Percentiles rank a stretch among this genome's conserved stretches.
phyloP scores from a whole-genome alignment of 2,113 vertebrate species.

The Shinisaurus crocodilurus region DNA sequence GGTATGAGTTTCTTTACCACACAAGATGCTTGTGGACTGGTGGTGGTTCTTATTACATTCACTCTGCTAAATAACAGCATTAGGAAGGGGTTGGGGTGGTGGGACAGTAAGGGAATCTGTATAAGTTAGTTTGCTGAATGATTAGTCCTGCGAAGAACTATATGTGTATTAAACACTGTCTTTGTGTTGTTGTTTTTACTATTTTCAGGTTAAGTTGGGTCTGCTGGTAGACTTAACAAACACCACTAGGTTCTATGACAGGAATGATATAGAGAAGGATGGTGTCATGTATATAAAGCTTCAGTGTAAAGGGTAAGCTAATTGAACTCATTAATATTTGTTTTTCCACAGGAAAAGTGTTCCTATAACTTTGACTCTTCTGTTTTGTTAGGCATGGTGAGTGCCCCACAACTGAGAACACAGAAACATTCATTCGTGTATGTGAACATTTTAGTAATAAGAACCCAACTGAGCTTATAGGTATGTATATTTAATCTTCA shows the following conservation, averaged over 20 bases:
- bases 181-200: conserved; percentile 51
- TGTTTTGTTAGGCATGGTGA: conserved; percentile 88
- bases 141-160: conserved; percentile 50
- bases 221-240: conserved; percentile 96
- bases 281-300: conserved; percentile 95
- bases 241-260: conserved; percentile 95
- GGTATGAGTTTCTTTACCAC: neutral
- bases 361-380: conserved; percentile 46
- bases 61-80: neutral
- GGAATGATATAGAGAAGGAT: conserved; percentile 94
- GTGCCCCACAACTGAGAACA: conserved; percentile 90
- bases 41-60: too few relatives aligned
- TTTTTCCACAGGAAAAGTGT: neutral
- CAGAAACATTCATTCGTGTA: conserved; percentile 88
- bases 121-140: neutral
- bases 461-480: conserved; percentile 93
- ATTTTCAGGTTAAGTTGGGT: conserved; percentile 94
- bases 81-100: neutral
- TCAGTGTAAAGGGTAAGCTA: conserved; percentile 93
- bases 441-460: conserved; percentile 93
- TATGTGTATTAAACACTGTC: neutral
- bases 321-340: neutral
- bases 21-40: neutral
- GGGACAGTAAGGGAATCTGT: neutral
- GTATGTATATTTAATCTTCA: conserved; percentile 70